Evolutionary conservation across 2,113 vertebrate species (phyloP).

Genomic region (Labrus mixtus): DNA sequence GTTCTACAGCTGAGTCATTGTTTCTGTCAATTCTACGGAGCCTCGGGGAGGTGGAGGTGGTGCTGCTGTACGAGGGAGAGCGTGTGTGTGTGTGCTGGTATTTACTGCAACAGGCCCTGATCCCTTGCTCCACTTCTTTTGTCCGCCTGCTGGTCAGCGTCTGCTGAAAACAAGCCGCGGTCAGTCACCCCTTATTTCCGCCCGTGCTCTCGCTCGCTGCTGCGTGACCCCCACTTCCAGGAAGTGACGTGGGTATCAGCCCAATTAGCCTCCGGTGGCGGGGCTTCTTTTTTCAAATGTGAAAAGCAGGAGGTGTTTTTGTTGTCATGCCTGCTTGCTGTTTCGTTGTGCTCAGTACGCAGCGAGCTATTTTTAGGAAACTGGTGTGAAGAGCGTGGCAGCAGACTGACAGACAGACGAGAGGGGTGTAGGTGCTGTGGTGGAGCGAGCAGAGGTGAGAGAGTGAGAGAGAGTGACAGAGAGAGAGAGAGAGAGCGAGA

Average conservation of each 20-base stretch:
- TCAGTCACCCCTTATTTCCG: conserved; percentile 59
- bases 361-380: conserved; percentile 47
- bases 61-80: background rate
- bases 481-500: background rate
- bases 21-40: conserved; percentile 50
- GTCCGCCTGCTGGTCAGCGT: conserved; percentile 16
- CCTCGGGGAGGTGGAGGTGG: background rate
- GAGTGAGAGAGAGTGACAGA: conserved; percentile 5
- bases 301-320: background rate
- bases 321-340: background rate
- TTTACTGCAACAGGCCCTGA: conserved; percentile 54
- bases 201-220: background rate
- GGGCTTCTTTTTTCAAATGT: conserved; percentile 4
- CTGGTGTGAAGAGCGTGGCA: conserved; percentile 38
- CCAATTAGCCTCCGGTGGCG: conserved; percentile 2
- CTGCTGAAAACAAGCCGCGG: conserved; percentile 55
- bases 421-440: conserved; percentile 17
- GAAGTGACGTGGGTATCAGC: conserved; percentile 47
- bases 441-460: conserved; percentile 12
- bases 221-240: conserved; percentile 47
- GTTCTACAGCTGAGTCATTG: conserved; percentile 59
- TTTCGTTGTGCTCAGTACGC: conserved; percentile 24
- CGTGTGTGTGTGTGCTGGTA: background rate
- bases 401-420: conserved; percentile 6
- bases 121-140: conserved; percentile 44